A percentile compares a stretch with the other conserved stretches of the same genome.
Evolutionary conservation across 2,113 vertebrate species (phyloP).

Genomic region (Recurvirostra avosetta): DNA sequence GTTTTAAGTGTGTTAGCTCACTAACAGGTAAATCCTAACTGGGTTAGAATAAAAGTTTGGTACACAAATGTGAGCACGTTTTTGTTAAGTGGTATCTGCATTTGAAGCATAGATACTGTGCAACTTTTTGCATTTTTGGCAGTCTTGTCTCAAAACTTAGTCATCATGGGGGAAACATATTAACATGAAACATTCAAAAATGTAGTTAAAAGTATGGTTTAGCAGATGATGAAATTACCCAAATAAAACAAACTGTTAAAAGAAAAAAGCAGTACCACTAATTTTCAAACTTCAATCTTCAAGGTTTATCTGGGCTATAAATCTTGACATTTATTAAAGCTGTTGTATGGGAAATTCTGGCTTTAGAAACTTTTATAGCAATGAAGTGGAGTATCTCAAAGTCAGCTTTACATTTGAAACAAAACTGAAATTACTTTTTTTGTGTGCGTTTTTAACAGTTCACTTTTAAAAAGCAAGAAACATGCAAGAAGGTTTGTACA

Average conservation of each 20-base stretch:
- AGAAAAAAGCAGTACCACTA: background rate
- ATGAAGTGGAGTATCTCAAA: background rate
- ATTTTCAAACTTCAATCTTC: background rate
- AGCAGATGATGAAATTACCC: background rate
- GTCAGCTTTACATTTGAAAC: background rate
- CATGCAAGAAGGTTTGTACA: constrained; percentile 76
- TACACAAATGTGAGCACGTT: background rate
- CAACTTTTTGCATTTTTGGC: background rate
- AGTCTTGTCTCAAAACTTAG: background rate
- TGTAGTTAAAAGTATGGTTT: background rate
- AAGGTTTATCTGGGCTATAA: background rate
- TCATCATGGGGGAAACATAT: fast-evolving
- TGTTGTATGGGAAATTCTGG: background rate
- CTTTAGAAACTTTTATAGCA: background rate
- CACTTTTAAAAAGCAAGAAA: constrained; percentile 77
- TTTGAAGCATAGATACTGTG: background rate
- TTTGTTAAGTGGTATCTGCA: background rate
- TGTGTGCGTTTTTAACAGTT: constrained; percentile 70
- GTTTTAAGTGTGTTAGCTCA: background rate
- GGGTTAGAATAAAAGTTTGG: background rate
- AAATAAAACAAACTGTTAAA: background rate
- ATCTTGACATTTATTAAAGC: background rate
- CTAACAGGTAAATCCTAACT: background rate
- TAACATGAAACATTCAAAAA: background rate
- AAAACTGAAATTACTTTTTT: background rate